A percentile compares a stretch with the other conserved stretches of the same genome.
These are phyloP conservation scores for Anolis sagrei DNA, from an alignment of 2,113 vertebrate genomes.

Conservation along the genomic window DNA sequence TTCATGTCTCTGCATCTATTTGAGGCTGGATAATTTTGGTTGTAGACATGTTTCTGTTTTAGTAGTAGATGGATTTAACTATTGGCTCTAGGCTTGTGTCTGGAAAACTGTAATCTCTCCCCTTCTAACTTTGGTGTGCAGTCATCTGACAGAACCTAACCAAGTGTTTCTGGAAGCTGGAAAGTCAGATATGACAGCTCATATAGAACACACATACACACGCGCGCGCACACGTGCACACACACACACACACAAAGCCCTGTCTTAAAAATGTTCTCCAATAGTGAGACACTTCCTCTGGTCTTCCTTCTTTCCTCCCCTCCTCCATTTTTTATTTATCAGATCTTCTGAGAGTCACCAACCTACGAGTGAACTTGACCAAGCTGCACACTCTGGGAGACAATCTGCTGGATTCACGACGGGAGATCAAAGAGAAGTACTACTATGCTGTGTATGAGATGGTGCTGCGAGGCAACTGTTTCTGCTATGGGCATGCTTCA, in stretches of 20 bases:
- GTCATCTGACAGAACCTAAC: not conserved
- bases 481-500: constrained; percentile 94
- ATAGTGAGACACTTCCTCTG: not conserved
- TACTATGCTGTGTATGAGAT: constrained; percentile 95
- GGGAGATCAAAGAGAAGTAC: constrained; percentile 94
- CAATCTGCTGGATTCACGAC: constrained; percentile 89
- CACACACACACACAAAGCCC: not conserved
- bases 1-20: constrained; percentile 13
- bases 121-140: not conserved
- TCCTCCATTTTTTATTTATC: not conserved
- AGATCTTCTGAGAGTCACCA: constrained; percentile 81
- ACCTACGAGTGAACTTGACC: constrained; percentile 94
- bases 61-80: not conserved
- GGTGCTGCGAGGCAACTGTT: constrained; percentile 95
- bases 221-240: too few species aligned
- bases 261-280: not conserved
- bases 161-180: not conserved
- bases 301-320: not conserved
- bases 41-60: constrained; percentile 10
- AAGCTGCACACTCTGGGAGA: constrained; percentile 95
- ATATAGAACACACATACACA: too few species aligned
- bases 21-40: not conserved
- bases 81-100: not conserved
- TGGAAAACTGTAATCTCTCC: not conserved
- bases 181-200: not conserved